These are phyloP conservation scores for Eilema griseolum DNA, from an alignment of 2,888 invertebrate genomes.

Conservation along the genomic window DNA sequence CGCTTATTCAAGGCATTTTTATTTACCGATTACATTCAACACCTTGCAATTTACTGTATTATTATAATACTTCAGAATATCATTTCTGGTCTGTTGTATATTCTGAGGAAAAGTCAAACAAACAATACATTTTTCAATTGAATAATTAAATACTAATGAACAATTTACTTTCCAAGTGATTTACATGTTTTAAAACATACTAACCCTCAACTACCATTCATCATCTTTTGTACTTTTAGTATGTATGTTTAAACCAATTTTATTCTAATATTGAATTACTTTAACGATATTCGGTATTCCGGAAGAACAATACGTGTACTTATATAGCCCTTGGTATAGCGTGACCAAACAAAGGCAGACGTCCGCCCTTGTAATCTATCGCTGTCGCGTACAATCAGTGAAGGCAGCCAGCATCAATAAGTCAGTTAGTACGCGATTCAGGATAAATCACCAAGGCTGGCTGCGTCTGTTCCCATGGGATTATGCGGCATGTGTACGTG, in stretches of 20 bases:
- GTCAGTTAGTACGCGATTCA: conserved; percentile 25
- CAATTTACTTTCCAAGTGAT: background rate
- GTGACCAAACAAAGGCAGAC: conserved; percentile 7
- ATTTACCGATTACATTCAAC: background rate
- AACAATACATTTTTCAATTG: background rate
- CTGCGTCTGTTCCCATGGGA: conserved; percentile 25
- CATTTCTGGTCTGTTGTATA: background rate
- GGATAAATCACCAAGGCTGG: conserved; percentile 40
- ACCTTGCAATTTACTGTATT: too few relatives aligned
- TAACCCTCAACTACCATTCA: background rate
- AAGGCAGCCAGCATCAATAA: conserved; percentile 37
- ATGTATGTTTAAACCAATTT: background rate
- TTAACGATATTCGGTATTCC: background rate
- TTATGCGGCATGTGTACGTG: conserved; percentile 31
- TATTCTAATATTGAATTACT: background rate
- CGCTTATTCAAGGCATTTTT: background rate
- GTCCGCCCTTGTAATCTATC: conserved; percentile 25
- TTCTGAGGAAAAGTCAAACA: background rate
- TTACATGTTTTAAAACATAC: background rate
- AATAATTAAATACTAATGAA: background rate
- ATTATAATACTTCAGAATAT: too few relatives aligned
- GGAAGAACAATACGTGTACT: background rate
- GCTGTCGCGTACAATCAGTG: conserved; percentile 37
- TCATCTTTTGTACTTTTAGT: background rate
- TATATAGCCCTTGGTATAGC: background rate